Evolutionary conservation across 2,888 invertebrate species (phyloP), one percentile per base, ranked within the genome.

Genomic region (Nineta flava): DNA sequence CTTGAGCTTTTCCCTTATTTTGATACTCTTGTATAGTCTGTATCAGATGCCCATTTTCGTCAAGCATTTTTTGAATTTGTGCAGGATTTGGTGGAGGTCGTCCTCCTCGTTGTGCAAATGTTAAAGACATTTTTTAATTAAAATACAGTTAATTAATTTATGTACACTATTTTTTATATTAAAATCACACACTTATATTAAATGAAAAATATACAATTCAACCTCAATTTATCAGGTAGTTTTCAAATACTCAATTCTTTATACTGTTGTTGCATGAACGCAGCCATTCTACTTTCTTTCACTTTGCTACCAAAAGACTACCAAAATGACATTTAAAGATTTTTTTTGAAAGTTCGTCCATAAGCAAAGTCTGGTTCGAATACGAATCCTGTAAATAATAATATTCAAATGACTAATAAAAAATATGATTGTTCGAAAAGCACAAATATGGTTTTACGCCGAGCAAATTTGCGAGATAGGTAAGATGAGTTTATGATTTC

Each of bases 1-100:
- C 95, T 68, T 87, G 83, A 16, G 84, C 74, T 66, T 94, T 94
- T 52, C 95, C 96, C 73, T 93, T 93, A 56, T 81, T 87, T 70
- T 97, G 96, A 69, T 85, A 95, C 59, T 97, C 96, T 66, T 93
- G 88, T 62, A 97, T 95, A 9, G 92, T 91, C 72, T 95, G 92
- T 60, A 97, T 96, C 43, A 97, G 75, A 65, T 94, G 92, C 58
- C 88, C 88, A 67, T 97, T 97, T 70, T 97, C 97, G 71, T 97
- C 96, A 53, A 97, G 74, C 80, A 97, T 85, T 78, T 95, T 91
- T 66, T 92, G 91, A 60, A 92, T 87, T 68, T 88, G 88, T 46
- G 83, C 82, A 52, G 87, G 82, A 65, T 77, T 88, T 41, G 87
- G 81, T 47, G 88, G 83, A 52, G 77, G 79, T 51, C 82, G 78